These are phyloP conservation scores for Enteromius unitaeniatus DNA, from an alignment of 2,797 vertebrate species.

Conservation along the genomic window DNA sequence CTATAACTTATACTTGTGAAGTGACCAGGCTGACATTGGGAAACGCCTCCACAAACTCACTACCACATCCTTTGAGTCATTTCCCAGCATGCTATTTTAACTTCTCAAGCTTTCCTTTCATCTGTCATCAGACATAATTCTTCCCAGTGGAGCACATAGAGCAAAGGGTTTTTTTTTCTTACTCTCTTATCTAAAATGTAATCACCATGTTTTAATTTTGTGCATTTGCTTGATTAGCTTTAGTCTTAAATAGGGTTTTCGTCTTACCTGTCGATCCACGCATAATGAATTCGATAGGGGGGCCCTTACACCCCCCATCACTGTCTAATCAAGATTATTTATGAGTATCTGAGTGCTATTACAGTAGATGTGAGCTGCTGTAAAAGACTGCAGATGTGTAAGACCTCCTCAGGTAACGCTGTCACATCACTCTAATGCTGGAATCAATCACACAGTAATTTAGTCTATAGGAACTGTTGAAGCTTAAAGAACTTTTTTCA, in stretches of 20 bases:
- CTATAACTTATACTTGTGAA: neutral
- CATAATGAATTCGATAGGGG: constrained; percentile 63
- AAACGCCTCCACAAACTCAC: constrained; percentile 2
- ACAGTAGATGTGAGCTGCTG: constrained; percentile 32
- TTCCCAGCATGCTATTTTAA: constrained; percentile 19
- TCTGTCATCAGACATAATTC: constrained; percentile 64
- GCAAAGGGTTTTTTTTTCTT: neutral
- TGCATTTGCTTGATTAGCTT: constrained; percentile 55
- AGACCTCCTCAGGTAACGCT: constrained; percentile 44
- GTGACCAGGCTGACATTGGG: neutral
- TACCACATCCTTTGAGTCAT: constrained; percentile 2
- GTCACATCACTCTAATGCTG: constrained; percentile 30
- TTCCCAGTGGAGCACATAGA: constrained; percentile 35
- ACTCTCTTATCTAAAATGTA: constrained; percentile 45
- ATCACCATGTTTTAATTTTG: constrained; percentile 61
- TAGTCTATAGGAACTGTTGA: constrained; percentile 15
- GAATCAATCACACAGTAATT: constrained; percentile 44
- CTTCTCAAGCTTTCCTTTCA: constrained; percentile 43
- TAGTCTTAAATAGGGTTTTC: constrained; percentile 55
- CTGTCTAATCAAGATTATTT: constrained; percentile 72
- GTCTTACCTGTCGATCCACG: constrained; percentile 61
- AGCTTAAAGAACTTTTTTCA: constrained; percentile 2
- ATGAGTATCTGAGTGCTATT: constrained; percentile 56
- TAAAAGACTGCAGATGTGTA: constrained; percentile 34
- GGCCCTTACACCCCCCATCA: constrained; percentile 56